phyloP scores from a whole-genome alignment of 2,888 invertebrate species.

The Idaea biselata region DNA sequence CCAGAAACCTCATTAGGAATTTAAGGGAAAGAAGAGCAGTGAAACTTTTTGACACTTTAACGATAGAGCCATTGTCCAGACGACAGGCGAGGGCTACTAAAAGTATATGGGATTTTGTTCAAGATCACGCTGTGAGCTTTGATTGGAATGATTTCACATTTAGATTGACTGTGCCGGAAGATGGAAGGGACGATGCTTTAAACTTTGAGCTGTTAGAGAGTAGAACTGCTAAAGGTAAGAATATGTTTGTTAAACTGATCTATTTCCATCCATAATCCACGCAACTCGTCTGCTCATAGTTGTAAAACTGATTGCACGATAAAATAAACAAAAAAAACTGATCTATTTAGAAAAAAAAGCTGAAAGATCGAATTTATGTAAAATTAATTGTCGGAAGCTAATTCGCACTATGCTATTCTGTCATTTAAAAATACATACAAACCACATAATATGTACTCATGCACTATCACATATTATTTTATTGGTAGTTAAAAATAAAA shows the following conservation, averaged over 20 bases:
- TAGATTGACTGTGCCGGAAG: constrained; percentile 69
- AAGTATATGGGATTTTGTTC: constrained; percentile 68
- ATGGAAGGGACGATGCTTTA: constrained; percentile 65
- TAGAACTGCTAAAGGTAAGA: constrained; percentile 70
- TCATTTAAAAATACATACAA: too few species aligned
- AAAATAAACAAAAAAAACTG: too few species aligned
- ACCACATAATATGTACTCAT: too few species aligned
- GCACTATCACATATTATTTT: neutral
- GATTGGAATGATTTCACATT: constrained; percentile 79
- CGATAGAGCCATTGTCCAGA: constrained; percentile 74
- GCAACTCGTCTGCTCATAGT: too few species aligned
- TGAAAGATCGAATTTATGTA: too few species aligned
- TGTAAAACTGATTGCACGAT: too few species aligned
- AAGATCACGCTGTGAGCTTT: constrained; percentile 76
- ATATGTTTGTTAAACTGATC: too few species aligned
- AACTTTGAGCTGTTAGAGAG: constrained; percentile 70
- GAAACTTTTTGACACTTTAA: constrained; percentile 76
- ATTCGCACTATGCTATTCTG: too few species aligned
- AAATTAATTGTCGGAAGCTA: too few species aligned
- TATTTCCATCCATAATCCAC: too few species aligned
- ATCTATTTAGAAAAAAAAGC: too few species aligned
- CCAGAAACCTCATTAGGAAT: constrained; percentile 72
- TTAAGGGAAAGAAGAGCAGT: constrained; percentile 77
- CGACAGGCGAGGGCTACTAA: constrained; percentile 62
- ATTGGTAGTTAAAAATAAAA: neutral